Evolutionary conservation across 2,888 invertebrate genomes (phyloP), one percentile per base, ranked within the genome.

Genomic region (Cecidostiba fungosa): DNA sequence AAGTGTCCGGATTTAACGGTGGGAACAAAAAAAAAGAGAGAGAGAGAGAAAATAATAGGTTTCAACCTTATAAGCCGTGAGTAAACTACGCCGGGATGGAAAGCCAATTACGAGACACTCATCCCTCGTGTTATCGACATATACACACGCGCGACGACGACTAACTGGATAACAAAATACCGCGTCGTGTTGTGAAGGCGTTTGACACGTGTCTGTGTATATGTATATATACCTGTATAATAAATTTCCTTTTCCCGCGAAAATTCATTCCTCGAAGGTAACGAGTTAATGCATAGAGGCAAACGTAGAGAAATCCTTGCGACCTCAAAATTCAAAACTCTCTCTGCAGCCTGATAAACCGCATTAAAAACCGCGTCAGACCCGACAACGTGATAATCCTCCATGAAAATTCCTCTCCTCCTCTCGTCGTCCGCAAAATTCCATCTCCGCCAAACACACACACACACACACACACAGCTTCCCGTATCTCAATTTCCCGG

Each of bases 401-500:
- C 23, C 62, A 47, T 74, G 59, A 66, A 70, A 81, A 72, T 39
- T 72, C 69, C 26, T 19, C 23, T 16, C 59, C 59, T 59, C 23
- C 54, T 54, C 54, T 29, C 26, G 26, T 3, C 72, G 39, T 39
- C n/a, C 36, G 29, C 6, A 3, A 77, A 54, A 77, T 73, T 78
- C 59, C 47, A 50, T 79, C 74, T 83, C 47, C 36, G 14, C 5
- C 6, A 39, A 16, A 36, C 47, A 66, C 43, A 66, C 26, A 26
- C 26, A 66, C 66, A 59, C 54, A 54, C 54, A 19, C 26, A 26
- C 62, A 72, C 70, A 36, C 36, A 12, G 39, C 62, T 47, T 66
- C 32, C 32, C 36, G 79, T 59, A 62, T 80, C 79, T 80, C 84
- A 76, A 70, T 84, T 84, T 78, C 69, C 80, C 47, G 77, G 59